Percentiles rank a stretch among this genome's conserved stretches.
These are phyloP conservation scores for Punctoribates punctum DNA, from an alignment of 2,888 invertebrate genomes.

Conservation along the genomic window DNA sequence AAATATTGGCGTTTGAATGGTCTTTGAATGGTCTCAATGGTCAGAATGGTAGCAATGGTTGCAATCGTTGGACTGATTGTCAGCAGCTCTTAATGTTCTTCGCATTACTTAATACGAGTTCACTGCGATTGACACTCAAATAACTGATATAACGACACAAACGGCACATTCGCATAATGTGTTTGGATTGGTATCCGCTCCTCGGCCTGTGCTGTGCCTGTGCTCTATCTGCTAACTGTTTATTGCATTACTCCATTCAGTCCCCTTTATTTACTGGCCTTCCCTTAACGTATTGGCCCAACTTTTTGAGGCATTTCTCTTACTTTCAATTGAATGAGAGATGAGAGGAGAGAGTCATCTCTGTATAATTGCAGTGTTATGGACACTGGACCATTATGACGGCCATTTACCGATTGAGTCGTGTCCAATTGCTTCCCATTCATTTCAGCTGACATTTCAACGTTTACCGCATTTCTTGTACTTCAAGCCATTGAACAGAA, in stretches of 20 bases:
- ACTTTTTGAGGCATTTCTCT: background rate
- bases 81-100: conserved; percentile 26
- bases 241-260: conserved; percentile 13
- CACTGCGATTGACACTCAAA: conserved; percentile 24
- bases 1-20: conserved; percentile 14
- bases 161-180: conserved; percentile 29
- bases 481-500: background rate
- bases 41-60: background rate
- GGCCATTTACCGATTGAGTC: conserved; percentile 34
- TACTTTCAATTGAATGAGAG: background rate
- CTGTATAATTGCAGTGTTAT: conserved; percentile 32
- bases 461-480: conserved; percentile 33
- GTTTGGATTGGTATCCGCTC: conserved; percentile 13
- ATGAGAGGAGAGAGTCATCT: conserved; percentile 8
- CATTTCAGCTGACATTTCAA: conserved; percentile 34
- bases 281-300: background rate
- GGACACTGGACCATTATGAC: background rate
- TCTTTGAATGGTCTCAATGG: background rate
- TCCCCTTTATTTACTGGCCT: conserved; percentile 28
- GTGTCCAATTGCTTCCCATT: conserved; percentile 33
- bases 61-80: background rate
- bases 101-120: conserved; percentile 6
- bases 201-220: background rate
- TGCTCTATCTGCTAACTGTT: background rate
- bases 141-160: background rate